These are phyloP conservation scores for Rotaria socialis DNA, from an alignment of 2,888 invertebrate genomes.

Conservation along the genomic window DNA sequence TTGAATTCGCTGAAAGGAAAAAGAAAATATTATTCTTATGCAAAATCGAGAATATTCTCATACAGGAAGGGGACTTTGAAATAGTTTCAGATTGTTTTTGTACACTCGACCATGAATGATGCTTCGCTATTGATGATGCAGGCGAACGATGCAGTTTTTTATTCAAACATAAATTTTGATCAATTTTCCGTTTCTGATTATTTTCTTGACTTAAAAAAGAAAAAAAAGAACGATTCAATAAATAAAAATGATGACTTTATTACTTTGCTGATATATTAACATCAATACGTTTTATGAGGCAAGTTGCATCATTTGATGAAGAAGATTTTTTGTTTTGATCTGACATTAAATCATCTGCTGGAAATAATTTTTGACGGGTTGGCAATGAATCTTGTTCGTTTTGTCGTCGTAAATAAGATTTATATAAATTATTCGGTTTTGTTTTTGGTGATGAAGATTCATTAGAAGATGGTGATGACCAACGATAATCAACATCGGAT, in stretches of 20 bases:
- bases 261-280: background rate
- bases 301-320: background rate
- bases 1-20: background rate
- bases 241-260: background rate
- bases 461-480: background rate
- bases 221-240: too few relatives aligned
- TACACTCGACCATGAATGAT: background rate
- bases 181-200: background rate
- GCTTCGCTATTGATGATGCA: background rate
- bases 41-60: background rate
- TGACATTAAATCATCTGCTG: background rate
- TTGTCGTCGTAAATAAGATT: constrained; percentile 8
- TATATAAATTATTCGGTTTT: background rate
- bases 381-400: background rate
- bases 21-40: background rate
- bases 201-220: background rate
- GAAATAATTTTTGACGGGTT: background rate
- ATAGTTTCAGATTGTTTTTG: background rate
- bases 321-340: background rate
- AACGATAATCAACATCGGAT: background rate
- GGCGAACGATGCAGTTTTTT: background rate
- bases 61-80: background rate
- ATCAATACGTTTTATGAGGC: background rate
- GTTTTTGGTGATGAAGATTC: background rate
- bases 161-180: background rate